A percentile compares a stretch with the other conserved stretches of the same genome.
Conservation (phyloP, 2,113 vertebrate genomes). For the Lophius piscatorius region DNA sequence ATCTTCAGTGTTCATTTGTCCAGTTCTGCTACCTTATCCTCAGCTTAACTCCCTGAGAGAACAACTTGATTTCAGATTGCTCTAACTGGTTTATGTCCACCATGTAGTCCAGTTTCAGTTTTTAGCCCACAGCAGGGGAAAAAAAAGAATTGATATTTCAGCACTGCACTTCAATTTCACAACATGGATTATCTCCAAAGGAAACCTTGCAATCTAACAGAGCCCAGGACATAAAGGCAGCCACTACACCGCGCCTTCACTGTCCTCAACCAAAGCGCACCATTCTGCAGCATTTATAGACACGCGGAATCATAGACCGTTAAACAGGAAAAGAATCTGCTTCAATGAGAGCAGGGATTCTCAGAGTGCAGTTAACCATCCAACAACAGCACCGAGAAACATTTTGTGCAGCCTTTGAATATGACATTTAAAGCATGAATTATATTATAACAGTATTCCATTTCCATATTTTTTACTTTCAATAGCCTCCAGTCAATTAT, state of each 20-base stretch:
- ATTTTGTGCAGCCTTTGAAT: too few relatives aligned
- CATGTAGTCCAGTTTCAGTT: constrained; percentile 54
- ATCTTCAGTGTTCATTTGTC: not conserved
- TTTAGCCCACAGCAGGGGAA: constrained; percentile 41
- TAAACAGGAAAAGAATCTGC: constrained; percentile 11
- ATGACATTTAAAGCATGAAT: too few relatives aligned
- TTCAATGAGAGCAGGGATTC: not conserved
- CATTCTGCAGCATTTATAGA: constrained; percentile 38
- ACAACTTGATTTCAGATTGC: constrained; percentile 57
- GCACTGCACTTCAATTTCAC: constrained; percentile 75
- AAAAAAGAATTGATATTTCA: constrained; percentile 67
- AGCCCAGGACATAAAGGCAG: constrained; percentile 57
- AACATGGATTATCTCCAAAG: constrained; percentile 78
- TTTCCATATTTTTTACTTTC: too few relatives aligned
- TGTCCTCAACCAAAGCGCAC: constrained; percentile 42
- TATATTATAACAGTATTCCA: too few relatives aligned
- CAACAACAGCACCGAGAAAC: too few relatives aligned
- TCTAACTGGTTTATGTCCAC: constrained; percentile 50
- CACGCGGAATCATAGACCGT: constrained; percentile 6
- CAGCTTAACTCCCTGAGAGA: too few relatives aligned
- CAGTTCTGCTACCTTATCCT: constrained; percentile 4
- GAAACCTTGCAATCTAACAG: constrained; percentile 62
- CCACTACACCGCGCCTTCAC: constrained; percentile 36
- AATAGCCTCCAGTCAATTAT: too few relatives aligned
- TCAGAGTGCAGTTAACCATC: too few relatives aligned